A percentile compares a stretch with the other conserved stretches of the same genome.
Conservation (phyloP, 1,140 invertebrate species). For the Trigoniulus corallinus region DNA sequence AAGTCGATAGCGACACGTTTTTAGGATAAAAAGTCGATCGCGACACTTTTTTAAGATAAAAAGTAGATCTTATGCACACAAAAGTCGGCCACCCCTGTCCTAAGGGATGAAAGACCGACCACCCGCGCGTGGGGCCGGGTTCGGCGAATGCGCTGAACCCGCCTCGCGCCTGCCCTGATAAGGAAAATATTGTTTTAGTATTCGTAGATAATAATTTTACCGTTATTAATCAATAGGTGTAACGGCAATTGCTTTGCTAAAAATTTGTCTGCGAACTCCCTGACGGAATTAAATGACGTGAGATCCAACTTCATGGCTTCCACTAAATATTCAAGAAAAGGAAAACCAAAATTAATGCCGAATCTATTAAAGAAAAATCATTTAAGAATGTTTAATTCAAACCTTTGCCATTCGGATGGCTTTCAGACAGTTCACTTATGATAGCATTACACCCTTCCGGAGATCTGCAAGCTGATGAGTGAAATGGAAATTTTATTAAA, state of each 20-base stretch:
- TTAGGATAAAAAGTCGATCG: too few relatives aligned
- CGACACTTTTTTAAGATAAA: too few relatives aligned
- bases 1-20: too few relatives aligned
- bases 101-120: too few relatives aligned
- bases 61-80: too few relatives aligned
- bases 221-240: slow-evolving; percentile 65
- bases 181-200: neutral
- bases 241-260: slow-evolving; percentile 42
- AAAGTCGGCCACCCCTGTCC: too few relatives aligned
- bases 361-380: neutral
- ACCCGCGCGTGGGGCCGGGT: too few relatives aligned
- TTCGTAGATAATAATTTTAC: slow-evolving; percentile 24
- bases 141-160: too few relatives aligned
- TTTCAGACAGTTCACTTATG: neutral
- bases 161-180: too few relatives aligned
- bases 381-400: neutral
- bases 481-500: too few relatives aligned
- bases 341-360: neutral
- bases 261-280: slow-evolving; percentile 49
- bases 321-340: neutral
- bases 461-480: too few relatives aligned
- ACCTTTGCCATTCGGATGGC: neutral
- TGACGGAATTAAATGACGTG: slow-evolving; percentile 50
- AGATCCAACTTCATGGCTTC: slow-evolving; percentile 37
- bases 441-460: neutral